Conservation (phyloP, 2,888 invertebrate genomes). For the Arrhopalites spinosus region DNA sequence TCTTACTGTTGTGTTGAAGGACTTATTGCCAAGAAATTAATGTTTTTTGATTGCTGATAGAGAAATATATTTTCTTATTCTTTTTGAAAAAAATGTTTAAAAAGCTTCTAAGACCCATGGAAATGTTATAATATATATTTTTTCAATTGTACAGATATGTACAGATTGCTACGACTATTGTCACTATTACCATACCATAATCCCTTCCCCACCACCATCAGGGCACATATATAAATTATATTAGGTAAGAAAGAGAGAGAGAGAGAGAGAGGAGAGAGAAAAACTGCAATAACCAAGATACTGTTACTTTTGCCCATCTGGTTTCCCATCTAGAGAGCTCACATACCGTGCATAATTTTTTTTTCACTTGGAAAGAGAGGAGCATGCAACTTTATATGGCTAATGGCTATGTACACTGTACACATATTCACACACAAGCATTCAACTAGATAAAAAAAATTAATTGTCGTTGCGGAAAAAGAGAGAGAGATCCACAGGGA, state of each 20-base stretch:
- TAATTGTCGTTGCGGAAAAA: constrained; percentile 21
- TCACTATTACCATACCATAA: neutral
- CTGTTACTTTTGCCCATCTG: constrained; percentile 5
- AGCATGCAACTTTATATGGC: constrained; percentile 23
- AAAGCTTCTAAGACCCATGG: neutral
- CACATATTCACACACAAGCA: constrained; percentile 18
- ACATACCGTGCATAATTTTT: constrained; percentile 13
- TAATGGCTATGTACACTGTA: constrained; percentile 24
- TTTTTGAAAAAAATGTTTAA: too few species aligned
- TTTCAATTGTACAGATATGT: too few species aligned
- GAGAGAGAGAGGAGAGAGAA: neutral
- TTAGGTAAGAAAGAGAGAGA: neutral
- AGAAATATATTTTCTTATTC: too few species aligned
- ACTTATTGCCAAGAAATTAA: too few species aligned
- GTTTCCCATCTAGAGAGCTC: constrained; percentile 20
- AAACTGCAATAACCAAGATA: neutral
- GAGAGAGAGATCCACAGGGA: constrained; percentile 19
- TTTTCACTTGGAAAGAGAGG: constrained; percentile 2
- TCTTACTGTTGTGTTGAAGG: too few species aligned
- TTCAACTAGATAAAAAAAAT: constrained; percentile 1
- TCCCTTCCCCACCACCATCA: constrained; percentile 26
- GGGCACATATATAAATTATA: neutral
- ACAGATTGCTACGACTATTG: too few species aligned
- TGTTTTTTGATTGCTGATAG: too few species aligned
- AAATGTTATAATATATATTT: neutral